Conservation (phyloP, 2,113 vertebrate genomes). For the Poeciliopsis retropinna region DNA sequence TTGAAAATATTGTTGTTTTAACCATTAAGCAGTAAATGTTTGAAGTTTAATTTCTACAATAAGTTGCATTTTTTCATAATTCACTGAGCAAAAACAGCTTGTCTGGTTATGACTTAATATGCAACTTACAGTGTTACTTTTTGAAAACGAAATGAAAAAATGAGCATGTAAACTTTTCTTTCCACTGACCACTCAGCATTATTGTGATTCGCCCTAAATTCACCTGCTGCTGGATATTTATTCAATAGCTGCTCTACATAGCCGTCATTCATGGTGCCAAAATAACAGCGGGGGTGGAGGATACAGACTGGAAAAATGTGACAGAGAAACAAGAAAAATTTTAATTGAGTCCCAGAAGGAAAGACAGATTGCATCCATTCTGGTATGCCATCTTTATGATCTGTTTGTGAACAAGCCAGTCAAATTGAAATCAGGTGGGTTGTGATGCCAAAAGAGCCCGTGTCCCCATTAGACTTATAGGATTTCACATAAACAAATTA, state of each 20-base stretch:
- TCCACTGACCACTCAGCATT: slow-evolving; percentile 17
- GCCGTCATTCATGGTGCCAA: slow-evolving; percentile 27
- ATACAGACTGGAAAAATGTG: slow-evolving; percentile 38
- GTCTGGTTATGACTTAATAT: not conserved
- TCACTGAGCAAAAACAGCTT: not conserved
- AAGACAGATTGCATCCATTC: slow-evolving; percentile 58
- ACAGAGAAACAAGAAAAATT: slow-evolving; percentile 45
- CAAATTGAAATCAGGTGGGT: slow-evolving; percentile 79
- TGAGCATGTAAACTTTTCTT: not conserved
- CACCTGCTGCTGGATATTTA: slow-evolving; percentile 30
- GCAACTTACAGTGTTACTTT: not conserved
- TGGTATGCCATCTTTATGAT: slow-evolving; percentile 77
- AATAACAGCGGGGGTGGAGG: slow-evolving; percentile 9
- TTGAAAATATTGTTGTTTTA: slow-evolving; percentile 26
- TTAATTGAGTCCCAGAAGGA: slow-evolving; percentile 54
- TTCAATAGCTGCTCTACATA: slow-evolving; percentile 35
- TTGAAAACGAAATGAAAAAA: not conserved
- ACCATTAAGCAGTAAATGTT: slow-evolving; percentile 20
- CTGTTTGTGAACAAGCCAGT: slow-evolving; percentile 64
- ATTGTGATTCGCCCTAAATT: slow-evolving; percentile 10
- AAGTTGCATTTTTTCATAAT: slow-evolving; percentile 4
- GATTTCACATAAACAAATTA: slow-evolving; percentile 79
- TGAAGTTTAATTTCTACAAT: slow-evolving; percentile 17
- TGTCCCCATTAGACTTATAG: slow-evolving; percentile 71
- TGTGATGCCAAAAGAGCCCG: slow-evolving; percentile 64